Conservation (phyloP, 2,888 invertebrate genomes). For the Platycnemis pennipes region DNA sequence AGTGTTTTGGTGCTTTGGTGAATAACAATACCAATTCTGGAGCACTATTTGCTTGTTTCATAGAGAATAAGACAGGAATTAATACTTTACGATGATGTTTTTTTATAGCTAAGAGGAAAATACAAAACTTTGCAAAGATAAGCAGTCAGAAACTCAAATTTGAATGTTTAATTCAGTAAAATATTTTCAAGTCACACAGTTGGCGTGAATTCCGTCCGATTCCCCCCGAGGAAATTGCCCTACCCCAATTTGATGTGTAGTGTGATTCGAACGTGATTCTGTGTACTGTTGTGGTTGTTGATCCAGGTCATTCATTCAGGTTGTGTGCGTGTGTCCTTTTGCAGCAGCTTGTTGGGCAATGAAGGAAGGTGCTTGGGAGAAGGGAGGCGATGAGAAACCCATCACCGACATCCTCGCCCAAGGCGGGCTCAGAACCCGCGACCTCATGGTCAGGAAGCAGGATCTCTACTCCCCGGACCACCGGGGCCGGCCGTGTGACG, state of each 20-base stretch:
- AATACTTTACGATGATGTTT: no score
- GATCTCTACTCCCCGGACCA: slow-evolving; percentile 66
- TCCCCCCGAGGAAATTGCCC: no score
- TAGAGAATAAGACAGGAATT: no score
- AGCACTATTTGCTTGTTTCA: no score
- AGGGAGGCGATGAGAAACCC: slow-evolving; percentile 62
- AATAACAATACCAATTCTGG: no score
- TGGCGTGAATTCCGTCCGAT: no score
- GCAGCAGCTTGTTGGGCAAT: slow-evolving; percentile 62
- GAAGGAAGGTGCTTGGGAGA: slow-evolving; percentile 62
- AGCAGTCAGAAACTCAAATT: no score
- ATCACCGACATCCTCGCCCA: slow-evolving; percentile 67
- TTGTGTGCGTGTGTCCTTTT: slow-evolving; percentile 40
- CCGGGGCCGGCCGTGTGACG: slow-evolving; percentile 61
- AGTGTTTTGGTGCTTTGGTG: no score
- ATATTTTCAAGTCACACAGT: no score
- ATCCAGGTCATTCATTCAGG: neutral
- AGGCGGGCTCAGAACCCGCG: slow-evolving; percentile 59
- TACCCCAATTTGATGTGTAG: neutral
- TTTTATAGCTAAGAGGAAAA: no score
- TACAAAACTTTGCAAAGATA: no score
- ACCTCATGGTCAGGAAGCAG: slow-evolving; percentile 67
- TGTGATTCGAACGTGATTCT: neutral
- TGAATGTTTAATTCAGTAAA: no score
- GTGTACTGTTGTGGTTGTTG: neutral